Evolutionary conservation across 2,888 invertebrate genomes (phyloP), one percentile per base, ranked within the genome.

Genomic region (Pocota personata): DNA sequence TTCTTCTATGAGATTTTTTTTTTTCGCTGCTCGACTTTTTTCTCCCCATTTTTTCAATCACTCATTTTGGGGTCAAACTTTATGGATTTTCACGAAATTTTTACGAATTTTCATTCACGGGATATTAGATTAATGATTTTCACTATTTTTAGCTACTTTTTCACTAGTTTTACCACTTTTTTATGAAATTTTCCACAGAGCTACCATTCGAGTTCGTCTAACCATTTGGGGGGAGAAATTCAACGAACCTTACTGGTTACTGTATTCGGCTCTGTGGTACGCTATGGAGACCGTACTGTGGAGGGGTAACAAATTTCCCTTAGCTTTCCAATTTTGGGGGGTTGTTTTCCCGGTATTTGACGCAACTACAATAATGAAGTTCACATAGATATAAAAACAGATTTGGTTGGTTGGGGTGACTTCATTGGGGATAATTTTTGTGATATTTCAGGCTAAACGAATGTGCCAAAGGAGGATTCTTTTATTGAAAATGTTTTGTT

Each of bases 141-240:
- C 57, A 83, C 75, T 67, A 83, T 69, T 73, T 71, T 78, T 79
- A 48, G 30, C 46, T 37, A 78, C 46, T 87, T 87, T 84, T 84
- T 62, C 78, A 84, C 84, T 78, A 55, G 75, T 78, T 84, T 87
- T 79, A 83, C 78, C 78, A 88, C 77, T 83, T 87, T 88, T 88
- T 87, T 77, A 75, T 88, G 55, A 88, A 78, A 71, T 89, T 90
- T 89, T 90, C 89, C 87, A 88, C 89, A 89, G 90, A 91, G 89
- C 89, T 88, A 90, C 89, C 88, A 91, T 67, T 89, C 91, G 90
- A 90, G 89, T 91, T 90, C 89, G 90, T 90, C 90, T 90, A 90
- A 91, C 91, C 91, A 91, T 90, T 92, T 91, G 90, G 69, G 89
- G 89, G 90, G 90, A 91, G 91, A 90, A 90, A 91, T 90, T 91